Evolutionary conservation across 2,888 invertebrate species (phyloP).

Genomic region (Meteorus cinctellus): DNA sequence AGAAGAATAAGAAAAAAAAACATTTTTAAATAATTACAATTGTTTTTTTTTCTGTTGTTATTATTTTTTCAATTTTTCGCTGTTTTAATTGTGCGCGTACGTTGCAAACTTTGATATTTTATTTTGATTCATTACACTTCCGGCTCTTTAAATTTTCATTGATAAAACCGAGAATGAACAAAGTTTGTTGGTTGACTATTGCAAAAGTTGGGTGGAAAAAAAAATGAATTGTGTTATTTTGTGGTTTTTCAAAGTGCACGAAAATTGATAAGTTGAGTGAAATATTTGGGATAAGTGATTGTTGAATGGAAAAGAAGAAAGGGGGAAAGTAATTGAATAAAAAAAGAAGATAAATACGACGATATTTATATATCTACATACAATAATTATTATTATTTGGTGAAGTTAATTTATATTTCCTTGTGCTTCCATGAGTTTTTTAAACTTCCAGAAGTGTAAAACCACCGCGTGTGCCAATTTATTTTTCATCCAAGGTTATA

Average conservation of each 20-base stretch:
- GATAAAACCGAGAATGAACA: neutral
- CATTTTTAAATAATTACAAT: neutral
- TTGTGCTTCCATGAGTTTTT: constrained; percentile 16
- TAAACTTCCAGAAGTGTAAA: constrained; percentile 24
- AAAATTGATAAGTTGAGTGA: no score
- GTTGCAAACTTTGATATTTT: neutral
- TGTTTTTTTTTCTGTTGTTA: no score
- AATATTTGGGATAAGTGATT: no score
- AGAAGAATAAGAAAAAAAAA: neutral
- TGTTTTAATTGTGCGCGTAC: neutral
- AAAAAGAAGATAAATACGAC: neutral
- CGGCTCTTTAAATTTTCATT: neutral
- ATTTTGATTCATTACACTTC: neutral
- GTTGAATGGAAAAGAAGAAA: no score
- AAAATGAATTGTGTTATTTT: no score
- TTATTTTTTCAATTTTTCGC: neutral
- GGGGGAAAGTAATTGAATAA: neutral
- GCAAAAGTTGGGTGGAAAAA: no score
- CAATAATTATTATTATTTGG: neutral
- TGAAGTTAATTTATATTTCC: neutral
- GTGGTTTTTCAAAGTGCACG: no score
- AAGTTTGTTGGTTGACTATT: no score
- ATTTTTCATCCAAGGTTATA: constrained; percentile 25
- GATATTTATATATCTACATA: no score
- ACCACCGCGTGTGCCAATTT: constrained; percentile 10